Base-by-base conservation (phyloP, 1,140 invertebrate genomes). In the Thrips palmi region DNA sequence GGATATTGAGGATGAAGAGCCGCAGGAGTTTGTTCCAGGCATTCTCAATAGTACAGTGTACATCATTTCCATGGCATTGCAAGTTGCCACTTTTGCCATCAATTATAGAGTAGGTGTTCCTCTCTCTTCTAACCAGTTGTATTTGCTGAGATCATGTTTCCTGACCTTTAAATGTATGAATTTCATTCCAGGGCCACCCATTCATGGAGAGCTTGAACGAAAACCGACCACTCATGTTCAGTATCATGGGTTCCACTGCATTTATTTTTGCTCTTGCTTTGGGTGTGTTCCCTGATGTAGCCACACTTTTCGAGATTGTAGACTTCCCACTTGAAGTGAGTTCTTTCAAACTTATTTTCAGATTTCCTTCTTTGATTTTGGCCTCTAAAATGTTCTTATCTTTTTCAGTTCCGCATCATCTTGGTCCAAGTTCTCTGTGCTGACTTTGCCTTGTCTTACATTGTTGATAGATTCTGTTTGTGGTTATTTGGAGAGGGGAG, bases 31-130 rank as follows among this genome's bases (percentile, higher is more conserved):
- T 58, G 71, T 85, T 54, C 85, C 92, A 22, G 91, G 82, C 58
- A 65, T 99, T 31, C 64, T 98, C 6, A 99, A 98, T 55, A 94
- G 89, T 48, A 94, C 91, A 17, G 92, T 99, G 3, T 99, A 97
- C 57, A 85, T 99, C 33, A 92, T 98, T 47, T 94, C 92, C 6
- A 82, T 97, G 74, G 74, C 89, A 6, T 62, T 99, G 37, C 96
- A 99, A 68, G 75, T 98, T 41, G 85, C 88, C 6, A 99, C 93
- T 25, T 98, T 99, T 64, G 89, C 89, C 38, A 89, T 99, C 28
- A 99, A 99, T 63, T 98, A 99, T 59, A 78, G 89, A 67, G 92
- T 96, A 65, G 60, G 61, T 60, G 31, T 40, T 28, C 21, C 15
- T 21, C 28, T 39, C 33, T 24, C 29, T 32, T 40, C 17, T 34